Evolutionary conservation across 2,113 vertebrate genomes (phyloP).

Genomic region (Coryphaenoides rupestris): DNA sequence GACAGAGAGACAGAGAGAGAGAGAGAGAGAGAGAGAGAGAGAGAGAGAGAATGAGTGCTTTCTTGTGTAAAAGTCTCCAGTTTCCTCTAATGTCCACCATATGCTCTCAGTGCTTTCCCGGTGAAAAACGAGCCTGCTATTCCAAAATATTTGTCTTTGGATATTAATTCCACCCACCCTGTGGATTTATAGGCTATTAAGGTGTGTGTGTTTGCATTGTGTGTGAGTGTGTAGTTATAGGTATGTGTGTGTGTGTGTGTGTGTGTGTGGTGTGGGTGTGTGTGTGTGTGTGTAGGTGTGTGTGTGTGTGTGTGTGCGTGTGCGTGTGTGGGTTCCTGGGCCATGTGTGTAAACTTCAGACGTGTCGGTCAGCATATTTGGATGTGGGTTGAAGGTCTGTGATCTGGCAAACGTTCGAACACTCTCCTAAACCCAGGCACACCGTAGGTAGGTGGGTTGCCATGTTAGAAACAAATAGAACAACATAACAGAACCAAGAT

Average conservation of each 20-base stretch:
- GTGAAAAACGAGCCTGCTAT: constrained; percentile 20
- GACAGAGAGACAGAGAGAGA: no score
- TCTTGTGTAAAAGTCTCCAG: constrained; percentile 11
- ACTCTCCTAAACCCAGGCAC: no score
- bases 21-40: no score
- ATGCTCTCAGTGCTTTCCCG: constrained; percentile 41
- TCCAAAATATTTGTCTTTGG: constrained; percentile 46
- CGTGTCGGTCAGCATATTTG: no score
- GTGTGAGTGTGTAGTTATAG: neutral
- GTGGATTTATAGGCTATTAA: constrained; percentile 29
- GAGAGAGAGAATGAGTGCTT: no score
- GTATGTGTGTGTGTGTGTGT: neutral
- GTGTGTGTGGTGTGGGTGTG: neutral
- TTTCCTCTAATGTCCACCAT: constrained; percentile 42
- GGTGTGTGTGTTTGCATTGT: neutral
- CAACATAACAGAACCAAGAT: no score
- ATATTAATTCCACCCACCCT: constrained; percentile 24
- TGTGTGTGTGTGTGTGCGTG: neutral
- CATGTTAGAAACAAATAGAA: no score
- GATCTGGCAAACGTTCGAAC: neutral
- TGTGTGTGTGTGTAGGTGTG: neutral
- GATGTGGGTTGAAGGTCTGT: neutral
- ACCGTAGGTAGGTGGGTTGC: no score
- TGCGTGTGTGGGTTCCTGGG: neutral
- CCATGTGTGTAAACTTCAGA: neutral